These are phyloP conservation scores for Gryllus bimaculatus DNA, from an alignment of 1,140 invertebrate genomes.

Conservation along the genomic window DNA sequence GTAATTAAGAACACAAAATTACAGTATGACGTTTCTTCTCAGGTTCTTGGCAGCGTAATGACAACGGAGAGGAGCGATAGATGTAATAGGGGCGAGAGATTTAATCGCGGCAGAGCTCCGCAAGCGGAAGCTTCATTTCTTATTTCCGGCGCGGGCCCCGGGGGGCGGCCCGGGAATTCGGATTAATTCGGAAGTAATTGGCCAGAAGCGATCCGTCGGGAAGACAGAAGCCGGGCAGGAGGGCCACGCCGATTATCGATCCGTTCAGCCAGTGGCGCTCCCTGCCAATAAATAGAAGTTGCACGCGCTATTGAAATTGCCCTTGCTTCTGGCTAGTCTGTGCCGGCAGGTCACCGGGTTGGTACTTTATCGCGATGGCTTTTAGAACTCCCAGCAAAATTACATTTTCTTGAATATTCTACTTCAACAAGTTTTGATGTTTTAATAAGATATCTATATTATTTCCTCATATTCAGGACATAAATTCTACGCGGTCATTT, in stretches of 20 bases:
- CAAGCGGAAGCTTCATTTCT: neutral
- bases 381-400: no score
- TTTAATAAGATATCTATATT: no score
- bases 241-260: neutral
- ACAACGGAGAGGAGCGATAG: neutral
- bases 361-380: no score
- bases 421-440: no score
- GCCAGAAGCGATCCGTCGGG: neutral
- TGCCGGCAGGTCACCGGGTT: no score
- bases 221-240: neutral
- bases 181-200: neutral
- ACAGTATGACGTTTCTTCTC: neutral
- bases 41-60: neutral
- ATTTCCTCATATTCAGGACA: no score
- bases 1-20: neutral
- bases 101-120: neutral
- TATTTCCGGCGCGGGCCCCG: neutral
- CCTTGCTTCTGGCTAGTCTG: no score
- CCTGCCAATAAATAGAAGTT: neutral
- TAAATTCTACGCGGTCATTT: no score
- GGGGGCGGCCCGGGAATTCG: neutral
- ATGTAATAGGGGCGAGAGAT: neutral
- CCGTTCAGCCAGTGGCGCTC: neutral
- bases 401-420: no score
- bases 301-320: neutral